Evolutionary conservation across 2,113 vertebrate species (phyloP), one percentile per base, ranked within the genome.

Genomic region (Apaloderma vittatum): DNA sequence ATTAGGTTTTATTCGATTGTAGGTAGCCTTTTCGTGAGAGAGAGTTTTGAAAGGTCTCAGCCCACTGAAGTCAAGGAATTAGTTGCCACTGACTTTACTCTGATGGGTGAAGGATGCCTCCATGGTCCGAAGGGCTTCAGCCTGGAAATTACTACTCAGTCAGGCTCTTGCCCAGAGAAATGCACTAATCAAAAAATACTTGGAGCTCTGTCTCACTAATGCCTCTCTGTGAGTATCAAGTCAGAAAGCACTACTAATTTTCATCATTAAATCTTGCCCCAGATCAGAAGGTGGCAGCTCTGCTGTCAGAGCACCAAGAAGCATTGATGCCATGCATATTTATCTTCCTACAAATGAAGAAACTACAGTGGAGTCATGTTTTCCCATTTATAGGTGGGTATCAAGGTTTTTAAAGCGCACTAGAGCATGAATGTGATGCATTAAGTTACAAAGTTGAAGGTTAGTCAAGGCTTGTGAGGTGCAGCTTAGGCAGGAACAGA

Each of bases 81-180:
- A 29, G 17, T 55, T 82, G 61, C 74, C 57, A n/a, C 66, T 82
- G 57, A 63, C 30, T 83, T 88, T 27, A 8, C 24, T 70, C 49
- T 70, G 72, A 58, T 0, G 1, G 19, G 26, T 82, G 62, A 94
- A 85, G 77, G 58, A 92, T 93, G 29, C 12, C n/a, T 37, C 51
- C 2, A 1, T 68, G 37, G 61, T 74, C 65, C 77, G 87, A 82
- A 93, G 57, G 59, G 34, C 32, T 90, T 58, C 85, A 93, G 81
- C 26, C 65, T 90, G 92, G 65, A 96, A 97, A 96, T 95, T 90
- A 37, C 88, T 79, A 37, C 85, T 93, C 85, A 90, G 8, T 96
- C 90, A 88, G 62, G 43, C 48, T 37, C 48, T 75, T 85, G 74
- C 81, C 66, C 15, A 24, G 81, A 96, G 88, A 96, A 89, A 85